These are phyloP conservation scores for Eospalax fontanierii DNA, from an alignment of 2,797 vertebrate genomes.

Conservation along the genomic window DNA sequence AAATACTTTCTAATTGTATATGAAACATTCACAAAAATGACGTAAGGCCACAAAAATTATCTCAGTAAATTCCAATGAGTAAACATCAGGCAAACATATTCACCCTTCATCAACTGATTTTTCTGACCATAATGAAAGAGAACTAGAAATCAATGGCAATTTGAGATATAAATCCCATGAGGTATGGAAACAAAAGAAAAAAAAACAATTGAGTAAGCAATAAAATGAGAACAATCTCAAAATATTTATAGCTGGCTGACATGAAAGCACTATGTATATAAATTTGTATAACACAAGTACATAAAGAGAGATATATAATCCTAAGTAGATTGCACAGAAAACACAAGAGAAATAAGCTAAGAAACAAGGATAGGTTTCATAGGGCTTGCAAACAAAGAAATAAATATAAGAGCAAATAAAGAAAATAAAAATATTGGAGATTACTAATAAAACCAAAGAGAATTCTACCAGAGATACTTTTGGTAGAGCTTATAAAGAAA, in stretches of 20 bases:
- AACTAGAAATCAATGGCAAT: not conserved
- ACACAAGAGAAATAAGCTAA: conserved; percentile 19
- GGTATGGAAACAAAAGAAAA: not conserved
- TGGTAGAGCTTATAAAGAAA: conserved; percentile 23
- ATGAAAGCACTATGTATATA: not conserved
- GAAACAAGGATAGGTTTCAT: not conserved
- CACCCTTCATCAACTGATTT: no score
- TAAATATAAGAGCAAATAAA: not conserved
- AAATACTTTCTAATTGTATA: not conserved
- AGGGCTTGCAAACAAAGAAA: not conserved
- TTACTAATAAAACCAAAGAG: not conserved
- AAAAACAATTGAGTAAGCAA: not conserved
- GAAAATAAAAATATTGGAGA: not conserved
- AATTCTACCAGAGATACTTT: not conserved
- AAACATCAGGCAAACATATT: not conserved
- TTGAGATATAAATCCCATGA: not conserved
- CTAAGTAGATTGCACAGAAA: not conserved
- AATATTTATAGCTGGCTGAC: not conserved
- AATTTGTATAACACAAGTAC: not conserved
- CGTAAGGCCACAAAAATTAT: not conserved
- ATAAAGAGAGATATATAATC: not conserved
- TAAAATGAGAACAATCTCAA: not conserved
- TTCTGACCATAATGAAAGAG: not conserved
- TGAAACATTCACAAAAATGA: not conserved
- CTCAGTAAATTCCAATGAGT: conserved; percentile 31